Conservation (phyloP, 2,797 vertebrate species). For the Alauda arvensis region DNA sequence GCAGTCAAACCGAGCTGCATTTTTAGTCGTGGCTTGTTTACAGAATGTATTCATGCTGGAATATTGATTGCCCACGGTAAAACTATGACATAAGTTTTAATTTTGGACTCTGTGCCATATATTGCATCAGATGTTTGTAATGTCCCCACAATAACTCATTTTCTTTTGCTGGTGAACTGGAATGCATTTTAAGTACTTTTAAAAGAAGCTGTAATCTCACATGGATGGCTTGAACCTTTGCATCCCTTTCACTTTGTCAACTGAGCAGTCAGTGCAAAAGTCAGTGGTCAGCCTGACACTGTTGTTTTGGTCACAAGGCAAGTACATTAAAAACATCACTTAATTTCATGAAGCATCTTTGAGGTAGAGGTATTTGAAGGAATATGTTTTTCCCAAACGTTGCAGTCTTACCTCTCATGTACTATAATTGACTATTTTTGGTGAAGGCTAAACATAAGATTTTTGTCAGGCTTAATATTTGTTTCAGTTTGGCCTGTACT, state of each 20-base stretch:
- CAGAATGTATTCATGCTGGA: not conserved
- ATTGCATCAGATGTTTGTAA: not conserved
- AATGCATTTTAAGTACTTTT: not conserved
- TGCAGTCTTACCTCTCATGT: not conserved
- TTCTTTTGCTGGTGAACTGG: not conserved
- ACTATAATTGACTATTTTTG: not conserved
- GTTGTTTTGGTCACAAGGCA: not conserved
- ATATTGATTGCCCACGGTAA: not conserved
- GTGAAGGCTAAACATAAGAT: not conserved
- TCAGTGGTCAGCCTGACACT: not conserved
- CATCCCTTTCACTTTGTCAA: not conserved
- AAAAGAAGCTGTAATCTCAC: not conserved
- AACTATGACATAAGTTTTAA: not conserved
- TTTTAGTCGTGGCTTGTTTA: not conserved
- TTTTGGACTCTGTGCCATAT: not conserved
- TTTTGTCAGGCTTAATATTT: not conserved
- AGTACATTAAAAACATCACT: not conserved
- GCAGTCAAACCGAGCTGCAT: not conserved
- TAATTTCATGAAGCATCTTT: not conserved
- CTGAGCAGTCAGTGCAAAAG: not conserved
- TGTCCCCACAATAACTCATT: not conserved
- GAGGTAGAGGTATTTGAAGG: not conserved
- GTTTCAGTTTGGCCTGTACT: not conserved
- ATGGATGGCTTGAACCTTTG: not conserved
- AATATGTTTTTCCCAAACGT: fast-evolving